A percentile compares a stretch with the other conserved stretches of the same genome.
Conservation (phyloP, 2,113 vertebrate species). For the Daphoenositta chrysoptera region DNA sequence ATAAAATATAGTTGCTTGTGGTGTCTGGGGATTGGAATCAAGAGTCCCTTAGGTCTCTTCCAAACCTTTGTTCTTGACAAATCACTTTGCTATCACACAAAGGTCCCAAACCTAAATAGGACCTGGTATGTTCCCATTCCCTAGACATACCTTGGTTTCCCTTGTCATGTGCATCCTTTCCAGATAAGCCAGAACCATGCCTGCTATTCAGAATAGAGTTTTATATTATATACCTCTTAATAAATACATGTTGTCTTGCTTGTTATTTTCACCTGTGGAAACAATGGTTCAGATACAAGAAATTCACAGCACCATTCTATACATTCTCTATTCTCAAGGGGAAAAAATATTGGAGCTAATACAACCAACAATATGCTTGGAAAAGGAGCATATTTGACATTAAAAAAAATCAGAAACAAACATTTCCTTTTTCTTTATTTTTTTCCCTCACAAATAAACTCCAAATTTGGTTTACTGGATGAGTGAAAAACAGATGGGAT, state of each 20-base stretch:
- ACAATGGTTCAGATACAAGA: background rate
- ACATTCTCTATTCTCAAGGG: background rate
- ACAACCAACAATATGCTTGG: background rate
- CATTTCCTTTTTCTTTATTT: background rate
- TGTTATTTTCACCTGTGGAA: background rate
- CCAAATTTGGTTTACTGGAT: background rate
- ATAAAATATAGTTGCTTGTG: background rate
- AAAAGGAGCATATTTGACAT: background rate
- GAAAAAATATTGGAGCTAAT: background rate
- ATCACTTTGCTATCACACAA: background rate
- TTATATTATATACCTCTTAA: background rate
- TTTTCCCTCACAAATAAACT: background rate
- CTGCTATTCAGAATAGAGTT: background rate
- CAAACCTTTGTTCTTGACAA: background rate
- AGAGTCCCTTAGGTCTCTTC: background rate
- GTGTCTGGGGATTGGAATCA: background rate
- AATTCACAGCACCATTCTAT: background rate
- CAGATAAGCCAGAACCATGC: background rate
- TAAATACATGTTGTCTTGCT: background rate
- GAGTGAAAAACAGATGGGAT: background rate
- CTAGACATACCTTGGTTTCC: background rate
- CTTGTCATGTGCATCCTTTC: background rate
- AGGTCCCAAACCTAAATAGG: background rate
- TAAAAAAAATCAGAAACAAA: background rate
- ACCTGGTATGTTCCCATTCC: background rate